A percentile compares a stretch with the other conserved stretches of the same genome.
phyloP scores from a whole-genome alignment of 2,113 vertebrate genomes.

The Ahaetulla prasina region DNA sequence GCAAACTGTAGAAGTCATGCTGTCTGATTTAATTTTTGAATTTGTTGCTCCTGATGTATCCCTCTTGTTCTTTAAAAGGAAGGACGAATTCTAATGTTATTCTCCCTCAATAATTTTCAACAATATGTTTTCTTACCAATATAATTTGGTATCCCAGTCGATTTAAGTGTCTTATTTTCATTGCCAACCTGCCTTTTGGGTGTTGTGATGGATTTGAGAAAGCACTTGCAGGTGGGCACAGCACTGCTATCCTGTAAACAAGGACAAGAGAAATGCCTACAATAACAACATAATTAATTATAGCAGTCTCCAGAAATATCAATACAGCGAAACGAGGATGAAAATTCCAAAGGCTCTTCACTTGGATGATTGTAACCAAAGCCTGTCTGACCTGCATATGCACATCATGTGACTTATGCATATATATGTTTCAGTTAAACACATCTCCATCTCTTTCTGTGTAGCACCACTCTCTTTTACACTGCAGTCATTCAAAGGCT shows the following conservation, averaged over 20 bases:
- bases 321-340: not conserved
- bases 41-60: not conserved
- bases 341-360: not conserved
- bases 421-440: not conserved
- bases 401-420: not conserved
- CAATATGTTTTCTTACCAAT: conserved; percentile 73
- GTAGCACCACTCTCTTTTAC: not conserved
- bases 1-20: not conserved
- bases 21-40: not conserved
- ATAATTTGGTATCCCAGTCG: conserved; percentile 79
- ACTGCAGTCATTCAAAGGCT: not conserved
- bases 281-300: not conserved
- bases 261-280: not conserved
- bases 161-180: conserved; percentile 81
- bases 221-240: conserved; percentile 63
- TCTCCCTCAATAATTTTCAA: not conserved
- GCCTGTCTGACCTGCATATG: not conserved
- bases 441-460: not conserved
- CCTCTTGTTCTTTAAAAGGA: not conserved
- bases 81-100: not conserved
- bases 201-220: conserved; percentile 76
- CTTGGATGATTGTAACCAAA: conserved; percentile 5
- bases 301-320: not conserved
- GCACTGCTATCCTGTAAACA: conserved; percentile 76
- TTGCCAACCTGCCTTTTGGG: conserved; percentile 74